phyloP scores from a whole-genome alignment of 2,888 invertebrate genomes.

The Oligia strigilis region DNA sequence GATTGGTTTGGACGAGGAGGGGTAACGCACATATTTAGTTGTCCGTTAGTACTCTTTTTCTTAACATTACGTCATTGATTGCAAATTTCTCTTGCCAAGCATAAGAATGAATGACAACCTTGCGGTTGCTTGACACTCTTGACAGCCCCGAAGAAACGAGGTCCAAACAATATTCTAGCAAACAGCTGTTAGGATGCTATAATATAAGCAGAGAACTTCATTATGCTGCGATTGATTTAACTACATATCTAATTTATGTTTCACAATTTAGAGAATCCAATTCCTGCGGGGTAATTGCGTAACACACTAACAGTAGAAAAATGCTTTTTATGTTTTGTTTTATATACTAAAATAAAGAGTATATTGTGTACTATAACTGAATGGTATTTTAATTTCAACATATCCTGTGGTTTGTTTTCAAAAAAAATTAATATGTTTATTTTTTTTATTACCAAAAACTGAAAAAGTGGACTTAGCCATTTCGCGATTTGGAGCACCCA shows the following conservation, averaged over 20 bases:
- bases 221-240: neutral
- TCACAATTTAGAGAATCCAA: neutral
- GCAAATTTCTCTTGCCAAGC: constrained; percentile 5
- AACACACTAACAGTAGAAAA: neutral
- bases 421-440: too few relatives aligned
- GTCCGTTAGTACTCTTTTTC: constrained; percentile 14
- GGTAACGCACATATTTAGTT: neutral
- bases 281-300: neutral
- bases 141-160: constrained; percentile 15
- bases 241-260: neutral
- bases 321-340: too few relatives aligned
- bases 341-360: too few relatives aligned
- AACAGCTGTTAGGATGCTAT: constrained; percentile 9
- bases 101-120: constrained; percentile 6
- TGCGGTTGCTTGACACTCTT: constrained; percentile 4
- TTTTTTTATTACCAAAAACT: too few relatives aligned
- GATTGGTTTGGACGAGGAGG: neutral
- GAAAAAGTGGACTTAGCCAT: too few relatives aligned
- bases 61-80: constrained; percentile 6
- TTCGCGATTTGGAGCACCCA: too few relatives aligned
- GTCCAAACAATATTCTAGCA: neutral
- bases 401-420: too few relatives aligned
- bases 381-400: too few relatives aligned
- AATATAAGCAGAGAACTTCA: neutral
- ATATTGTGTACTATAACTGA: too few relatives aligned